Evolutionary conservation across 2,888 invertebrate species (phyloP), one percentile per base, ranked within the genome.

Genomic region (Psylliodes chrysocephalus): DNA sequence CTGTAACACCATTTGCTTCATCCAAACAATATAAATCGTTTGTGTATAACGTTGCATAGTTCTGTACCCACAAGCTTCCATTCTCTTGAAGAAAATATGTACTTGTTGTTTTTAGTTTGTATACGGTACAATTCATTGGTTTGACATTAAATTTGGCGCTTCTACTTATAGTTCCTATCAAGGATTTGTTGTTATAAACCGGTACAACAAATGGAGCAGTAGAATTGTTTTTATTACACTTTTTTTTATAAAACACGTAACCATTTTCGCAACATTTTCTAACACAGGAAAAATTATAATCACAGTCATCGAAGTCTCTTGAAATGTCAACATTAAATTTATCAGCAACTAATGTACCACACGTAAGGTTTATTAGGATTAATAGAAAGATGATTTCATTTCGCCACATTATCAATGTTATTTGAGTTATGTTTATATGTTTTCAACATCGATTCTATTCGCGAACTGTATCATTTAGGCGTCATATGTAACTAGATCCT

Each of bases 11-110:
- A 33, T 68, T 38, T 10, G 55, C 6, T 42, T 69, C 66, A 18
- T 74, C 73, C n/a, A 74, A 19, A 52, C 74, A 74, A 44, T 72
- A 74, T 10, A 51, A 15, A 33, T 66, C 60, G n/a, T 68, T 71
- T 1, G 30, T 14, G 33, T 63, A 69, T 6, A 57, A 46, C 10
- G 15, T 5, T 5, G 57, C 56, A 19, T 59, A 64, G 3, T 1
- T 14, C 1, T 35, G 40, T 17, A 59, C 57, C 38, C 47, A 59
- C 30, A 59, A 17, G 7, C 10, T 40, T 12, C 57, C 57, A 28
- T 59, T 15, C 15, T 25, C 15, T 46, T 59, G 57, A 38, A 59
- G 17, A 18, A 22, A 59, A 28, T 59, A 59, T 1, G 17, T 4
- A 40, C 49, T 14, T 17, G 1, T 14, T 6, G 35, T 15, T 6